Percentiles rank a stretch among this genome's conserved stretches.
phyloP scores from a whole-genome alignment of 2,797 vertebrate genomes.

The Myotis daubentonii region DNA sequence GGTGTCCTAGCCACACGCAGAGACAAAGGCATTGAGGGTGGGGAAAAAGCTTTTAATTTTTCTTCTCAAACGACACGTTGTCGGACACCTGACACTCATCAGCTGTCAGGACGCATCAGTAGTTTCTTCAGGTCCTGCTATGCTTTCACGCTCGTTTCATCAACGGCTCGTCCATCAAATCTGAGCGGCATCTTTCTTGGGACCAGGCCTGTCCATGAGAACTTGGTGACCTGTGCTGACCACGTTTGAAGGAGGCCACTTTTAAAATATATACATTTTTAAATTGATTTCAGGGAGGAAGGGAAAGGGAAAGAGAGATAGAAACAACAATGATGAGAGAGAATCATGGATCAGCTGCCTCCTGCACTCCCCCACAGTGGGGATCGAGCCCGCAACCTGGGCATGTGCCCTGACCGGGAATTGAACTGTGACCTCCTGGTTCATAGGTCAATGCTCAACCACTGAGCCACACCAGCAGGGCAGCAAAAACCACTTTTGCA shows the following conservation, averaged over 20 bases:
- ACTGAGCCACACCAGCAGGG: background rate
- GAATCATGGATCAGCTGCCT: background rate
- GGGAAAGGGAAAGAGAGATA: background rate
- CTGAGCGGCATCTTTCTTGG: background rate
- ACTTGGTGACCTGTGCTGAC: background rate
- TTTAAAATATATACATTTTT: background rate
- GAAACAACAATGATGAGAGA: background rate
- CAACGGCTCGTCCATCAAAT: background rate
- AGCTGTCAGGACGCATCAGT: background rate
- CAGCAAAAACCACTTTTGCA: background rate
- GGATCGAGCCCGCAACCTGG: background rate
- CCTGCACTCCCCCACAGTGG: fast-evolving
- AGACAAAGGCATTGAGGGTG: background rate
- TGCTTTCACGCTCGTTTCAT: background rate
- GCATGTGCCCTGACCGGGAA: background rate
- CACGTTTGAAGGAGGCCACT: background rate
- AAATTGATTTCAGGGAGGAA: background rate
- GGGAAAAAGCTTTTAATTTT: background rate
- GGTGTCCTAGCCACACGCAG: background rate
- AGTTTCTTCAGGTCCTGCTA: background rate
- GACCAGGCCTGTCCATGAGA: background rate
- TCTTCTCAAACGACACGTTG: background rate
- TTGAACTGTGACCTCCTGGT: background rate
- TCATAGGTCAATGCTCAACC: background rate
- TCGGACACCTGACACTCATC: background rate